Percentiles rank a stretch among this genome's conserved stretches.
phyloP scores from a whole-genome alignment of 1,140 invertebrate genomes.

The silkworm (Bombyx mori) region DNA sequence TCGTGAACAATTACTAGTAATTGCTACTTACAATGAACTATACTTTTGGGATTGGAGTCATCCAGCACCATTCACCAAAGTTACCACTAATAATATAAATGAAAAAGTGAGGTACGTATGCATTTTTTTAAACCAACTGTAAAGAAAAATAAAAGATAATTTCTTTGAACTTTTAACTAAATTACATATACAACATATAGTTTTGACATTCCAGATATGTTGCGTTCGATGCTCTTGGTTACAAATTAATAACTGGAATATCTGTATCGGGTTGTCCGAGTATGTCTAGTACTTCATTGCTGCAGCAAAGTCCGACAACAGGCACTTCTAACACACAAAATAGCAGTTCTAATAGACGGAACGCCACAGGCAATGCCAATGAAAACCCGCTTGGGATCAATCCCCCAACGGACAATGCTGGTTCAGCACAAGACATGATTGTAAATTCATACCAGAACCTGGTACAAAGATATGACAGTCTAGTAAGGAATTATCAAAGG shows the following conservation, averaged over 20 bases:
- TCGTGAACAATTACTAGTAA: slow-evolving; percentile 83
- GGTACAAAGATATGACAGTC: slow-evolving; percentile 63
- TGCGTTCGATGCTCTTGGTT: slow-evolving; percentile 86
- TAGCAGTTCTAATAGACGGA: slow-evolving; percentile 22
- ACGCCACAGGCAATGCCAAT: slow-evolving; percentile 21
- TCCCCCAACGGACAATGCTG: slow-evolving; percentile 28
- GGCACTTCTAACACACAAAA: slow-evolving; percentile 17
- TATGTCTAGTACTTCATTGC: slow-evolving; percentile 18
- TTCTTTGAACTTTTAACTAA: neutral
- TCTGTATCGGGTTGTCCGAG: slow-evolving; percentile 49
- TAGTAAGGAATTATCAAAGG: slow-evolving; percentile 63
- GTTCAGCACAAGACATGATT: slow-evolving; percentile 52
- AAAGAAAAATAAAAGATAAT: neutral
- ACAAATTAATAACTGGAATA: slow-evolving; percentile 89
- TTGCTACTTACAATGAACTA: slow-evolving; percentile 88
- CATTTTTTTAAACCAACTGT: neutral
- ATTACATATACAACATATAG: slow-evolving; percentile 7
- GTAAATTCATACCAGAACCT: slow-evolving; percentile 64
- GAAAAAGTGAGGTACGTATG: slow-evolving; percentile 81
- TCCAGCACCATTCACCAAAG: slow-evolving; percentile 81
- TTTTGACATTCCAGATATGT: slow-evolving; percentile 77
- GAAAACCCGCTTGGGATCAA: slow-evolving; percentile 20
- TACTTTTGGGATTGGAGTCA: slow-evolving; percentile 94
- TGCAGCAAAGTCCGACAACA: slow-evolving; percentile 22
- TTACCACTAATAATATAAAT: slow-evolving; percentile 77